Evolutionary conservation across 2,113 vertebrate species (phyloP), one percentile per base, ranked within the genome.

Genomic region (Barbus barbus): DNA sequence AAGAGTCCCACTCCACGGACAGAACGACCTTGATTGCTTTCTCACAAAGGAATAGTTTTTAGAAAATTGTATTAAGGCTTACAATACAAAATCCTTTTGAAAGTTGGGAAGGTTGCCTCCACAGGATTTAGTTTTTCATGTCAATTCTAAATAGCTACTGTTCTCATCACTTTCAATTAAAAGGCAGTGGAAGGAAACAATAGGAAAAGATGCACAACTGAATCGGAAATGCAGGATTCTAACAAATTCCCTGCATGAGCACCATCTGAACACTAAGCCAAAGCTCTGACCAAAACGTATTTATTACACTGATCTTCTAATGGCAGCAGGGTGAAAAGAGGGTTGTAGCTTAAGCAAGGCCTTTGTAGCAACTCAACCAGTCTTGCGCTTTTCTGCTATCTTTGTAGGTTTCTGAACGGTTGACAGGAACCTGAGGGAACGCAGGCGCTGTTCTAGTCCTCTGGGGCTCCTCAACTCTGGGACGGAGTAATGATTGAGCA

Each of bases 401-500:
- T 74, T 18, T 0, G 0, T 31, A 48, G 24, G 24, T 80, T 67
- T 80, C 60, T 67, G 38, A 80, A 80, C 12, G 58, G 58, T 22
- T 20, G 72, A 76, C 36, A 78, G 73, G 46, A 78, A 81, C 2
- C 71, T 74, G 36, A 86, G 85, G 78, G 73, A 86, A 74, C 83
- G 86, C 87, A 88, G 85, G 53, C 53, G 4, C 46, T 58, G 41
- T n/a, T 58, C 51, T 83, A 61, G 76, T 65, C 67, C 51, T 22
- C 41, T 5, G 63, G 65, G 79, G 81, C 60, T 78, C 67, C 63
- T 63, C 22, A 41, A 48, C 60, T 83, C 44, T 69, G n/a, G 13
- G 8, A 65, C 31, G 78, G 86, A 83, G 67, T 44, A 38, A 14
- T 56, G 41, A 78, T 51, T 91, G 86, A 91, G 78, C 89, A 88